Evolutionary conservation across 1,140 invertebrate genomes (phyloP).

Genomic region (Maniola jurtina): DNA sequence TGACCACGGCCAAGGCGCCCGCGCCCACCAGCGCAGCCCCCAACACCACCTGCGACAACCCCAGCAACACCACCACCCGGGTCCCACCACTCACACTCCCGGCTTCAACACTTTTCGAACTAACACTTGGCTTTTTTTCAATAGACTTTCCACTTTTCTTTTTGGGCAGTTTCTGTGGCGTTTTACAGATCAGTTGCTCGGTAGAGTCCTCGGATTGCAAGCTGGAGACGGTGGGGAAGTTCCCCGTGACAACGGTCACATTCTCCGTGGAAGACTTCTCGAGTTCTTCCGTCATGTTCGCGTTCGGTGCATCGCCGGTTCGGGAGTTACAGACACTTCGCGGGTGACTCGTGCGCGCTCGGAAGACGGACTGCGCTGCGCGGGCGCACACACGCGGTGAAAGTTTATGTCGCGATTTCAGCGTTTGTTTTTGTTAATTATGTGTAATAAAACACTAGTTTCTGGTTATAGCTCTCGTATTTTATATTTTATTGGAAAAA

Average conservation of each 20-base stretch:
- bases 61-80: constrained; percentile 75
- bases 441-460: constrained; percentile 21
- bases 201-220: constrained; percentile 77
- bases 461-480: constrained; percentile 1
- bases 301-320: constrained; percentile 34
- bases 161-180: constrained; percentile 68
- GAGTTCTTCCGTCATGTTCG: constrained; percentile 52
- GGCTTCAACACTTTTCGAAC: constrained; percentile 65
- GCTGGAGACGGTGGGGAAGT: constrained; percentile 67
- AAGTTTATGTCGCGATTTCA: constrained; percentile 28
- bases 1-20: constrained; percentile 79
- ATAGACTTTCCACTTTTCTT: constrained; percentile 40
- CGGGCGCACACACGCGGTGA: constrained; percentile 23
- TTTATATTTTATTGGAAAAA: neutral
- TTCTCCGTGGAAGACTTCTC: constrained; percentile 46
- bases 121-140: constrained; percentile 41
- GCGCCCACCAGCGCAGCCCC: constrained; percentile 80
- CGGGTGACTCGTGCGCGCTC: constrained; percentile 23
- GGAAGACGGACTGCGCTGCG: neutral
- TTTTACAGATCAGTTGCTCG: constrained; percentile 79
- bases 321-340: neutral
- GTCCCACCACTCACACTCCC: constrained; percentile 53
- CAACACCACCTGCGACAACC: constrained; percentile 78
- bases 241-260: constrained; percentile 50
- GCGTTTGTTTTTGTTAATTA: constrained; percentile 37